phyloP scores from a whole-genome alignment of 2,888 invertebrate genomes.

The Acanthosoma haemorrhoidale region DNA sequence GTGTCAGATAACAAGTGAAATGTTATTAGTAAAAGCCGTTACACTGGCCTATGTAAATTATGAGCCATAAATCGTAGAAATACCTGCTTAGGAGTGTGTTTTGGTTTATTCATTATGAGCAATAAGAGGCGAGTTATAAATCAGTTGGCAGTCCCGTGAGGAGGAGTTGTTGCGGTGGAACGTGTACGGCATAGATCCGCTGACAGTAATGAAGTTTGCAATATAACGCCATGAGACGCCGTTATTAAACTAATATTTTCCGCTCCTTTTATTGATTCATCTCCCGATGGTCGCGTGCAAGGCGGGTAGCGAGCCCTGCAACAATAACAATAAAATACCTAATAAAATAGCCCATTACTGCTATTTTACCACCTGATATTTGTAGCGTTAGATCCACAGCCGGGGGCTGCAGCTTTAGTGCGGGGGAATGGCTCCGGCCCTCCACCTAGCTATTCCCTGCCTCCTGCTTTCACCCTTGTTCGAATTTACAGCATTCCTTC shows the following conservation, averaged over 20 bases:
- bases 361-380: background rate
- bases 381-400: background rate
- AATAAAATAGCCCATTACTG: background rate
- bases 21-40: too few species aligned
- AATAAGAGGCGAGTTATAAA: background rate
- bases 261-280: background rate
- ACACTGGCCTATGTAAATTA: too few species aligned
- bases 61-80: too few species aligned
- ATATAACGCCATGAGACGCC: background rate
- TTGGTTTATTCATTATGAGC: background rate
- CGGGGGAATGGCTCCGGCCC: too few species aligned
- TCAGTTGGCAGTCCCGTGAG: too few species aligned
- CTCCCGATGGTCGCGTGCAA: background rate
- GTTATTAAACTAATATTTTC: slow-evolving; percentile 11
- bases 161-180: too few species aligned
- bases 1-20: too few species aligned
- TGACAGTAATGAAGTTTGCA: background rate
- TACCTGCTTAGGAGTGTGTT: background rate
- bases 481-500: too few species aligned
- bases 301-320: background rate
- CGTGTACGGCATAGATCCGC: background rate
- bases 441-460: too few species aligned
- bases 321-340: background rate
- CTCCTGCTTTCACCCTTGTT: too few species aligned
- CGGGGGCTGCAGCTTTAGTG: too few species aligned